Conservation (phyloP, 2,888 invertebrate species). For the Mechanitis messenoides region DNA sequence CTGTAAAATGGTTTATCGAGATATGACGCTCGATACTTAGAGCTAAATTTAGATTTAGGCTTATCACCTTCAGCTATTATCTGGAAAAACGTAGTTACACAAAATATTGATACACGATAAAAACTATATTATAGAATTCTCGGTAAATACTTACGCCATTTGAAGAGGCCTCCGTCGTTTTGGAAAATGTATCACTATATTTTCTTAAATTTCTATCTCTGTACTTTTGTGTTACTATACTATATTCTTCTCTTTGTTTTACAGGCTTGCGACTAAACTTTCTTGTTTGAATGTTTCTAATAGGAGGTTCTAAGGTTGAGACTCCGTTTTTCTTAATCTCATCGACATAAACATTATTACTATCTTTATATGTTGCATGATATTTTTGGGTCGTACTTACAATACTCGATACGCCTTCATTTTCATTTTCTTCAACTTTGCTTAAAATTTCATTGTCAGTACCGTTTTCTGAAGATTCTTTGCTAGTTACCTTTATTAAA, state of each 20-base stretch:
- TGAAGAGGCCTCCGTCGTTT: conserved; percentile 60
- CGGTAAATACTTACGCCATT: conserved; percentile 59
- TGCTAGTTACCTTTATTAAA: conserved; percentile 55
- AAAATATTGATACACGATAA: conserved; percentile 3
- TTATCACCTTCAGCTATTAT: conserved; percentile 66
- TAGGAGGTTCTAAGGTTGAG: conserved; percentile 41
- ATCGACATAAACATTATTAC: conserved; percentile 33
- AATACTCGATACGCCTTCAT: conserved; percentile 38
- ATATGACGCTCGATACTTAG: conserved; percentile 75
- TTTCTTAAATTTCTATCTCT: conserved; percentile 53
- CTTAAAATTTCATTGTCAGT: conserved; percentile 44
- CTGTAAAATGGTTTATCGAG: conserved; percentile 77
- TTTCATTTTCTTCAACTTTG: conserved; percentile 45
- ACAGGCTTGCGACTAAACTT: conserved; percentile 49
- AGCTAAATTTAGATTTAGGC: conserved; percentile 75
- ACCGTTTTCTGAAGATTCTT: conserved; percentile 55
- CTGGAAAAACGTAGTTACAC: conserved; percentile 43
- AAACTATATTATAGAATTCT: background rate
- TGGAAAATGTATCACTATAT: conserved; percentile 57
- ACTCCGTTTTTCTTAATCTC: conserved; percentile 36
- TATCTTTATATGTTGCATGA: conserved; percentile 59
- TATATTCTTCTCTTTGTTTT: conserved; percentile 41
- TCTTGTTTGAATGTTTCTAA: conserved; percentile 61
- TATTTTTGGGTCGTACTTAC: conserved; percentile 54
- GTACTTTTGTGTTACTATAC: conserved; percentile 39